These are phyloP conservation scores for Oscheius sp. DNA, from an alignment of 2,888 invertebrate genomes.

Conservation along the genomic window DNA sequence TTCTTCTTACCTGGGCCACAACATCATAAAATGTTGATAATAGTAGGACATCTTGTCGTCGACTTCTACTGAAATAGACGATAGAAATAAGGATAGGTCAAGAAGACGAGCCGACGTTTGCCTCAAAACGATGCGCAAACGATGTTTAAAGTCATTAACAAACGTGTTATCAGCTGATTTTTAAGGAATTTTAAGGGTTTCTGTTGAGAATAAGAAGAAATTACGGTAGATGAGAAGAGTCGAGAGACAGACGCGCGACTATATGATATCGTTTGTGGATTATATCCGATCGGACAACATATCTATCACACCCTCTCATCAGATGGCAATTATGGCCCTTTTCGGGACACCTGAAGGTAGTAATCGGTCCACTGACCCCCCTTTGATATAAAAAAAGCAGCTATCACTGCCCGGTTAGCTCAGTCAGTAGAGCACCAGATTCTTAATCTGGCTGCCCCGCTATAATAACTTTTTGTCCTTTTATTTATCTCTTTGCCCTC, in stretches of 20 bases:
- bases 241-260: constrained; percentile 6
- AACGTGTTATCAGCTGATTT: not conserved
- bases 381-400: too few relatives aligned
- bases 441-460: constrained; percentile 72
- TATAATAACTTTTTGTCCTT: constrained; percentile 16
- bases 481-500: too few relatives aligned
- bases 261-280: constrained; percentile 22
- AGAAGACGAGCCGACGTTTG: too few relatives aligned
- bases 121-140: not conserved
- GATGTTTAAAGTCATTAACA: too few relatives aligned
- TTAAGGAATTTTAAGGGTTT: not conserved
- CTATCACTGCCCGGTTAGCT: constrained; percentile 64
- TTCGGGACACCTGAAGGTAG: too few relatives aligned
- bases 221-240: not conserved
- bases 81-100: not conserved
- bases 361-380: too few relatives aligned
- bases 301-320: not conserved
- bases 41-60: constrained; percentile 5
- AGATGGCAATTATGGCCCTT: constrained; percentile 1
- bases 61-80: not conserved
- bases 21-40: not conserved
- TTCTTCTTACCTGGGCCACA: constrained; percentile 14
- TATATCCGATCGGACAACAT: not conserved
- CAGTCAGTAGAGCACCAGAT: constrained; percentile 72
- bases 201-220: not conserved